A percentile compares a stretch with the other conserved stretches of the same genome.
These are phyloP conservation scores for Notolabrus celidotus DNA, from an alignment of 2,797 vertebrate species.

Conservation along the genomic window DNA sequence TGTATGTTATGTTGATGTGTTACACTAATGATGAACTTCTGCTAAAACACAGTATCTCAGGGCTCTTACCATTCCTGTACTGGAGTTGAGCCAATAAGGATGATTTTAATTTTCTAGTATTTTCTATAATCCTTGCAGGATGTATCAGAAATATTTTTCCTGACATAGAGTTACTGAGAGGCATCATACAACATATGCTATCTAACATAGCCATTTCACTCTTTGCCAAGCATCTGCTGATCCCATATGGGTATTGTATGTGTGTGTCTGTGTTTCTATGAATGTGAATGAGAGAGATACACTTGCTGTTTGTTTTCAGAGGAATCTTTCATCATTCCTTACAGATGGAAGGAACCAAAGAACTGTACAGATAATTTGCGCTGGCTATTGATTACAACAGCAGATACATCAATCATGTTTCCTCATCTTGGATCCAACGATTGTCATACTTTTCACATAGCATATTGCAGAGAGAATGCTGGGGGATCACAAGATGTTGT, in stretches of 20 bases:
- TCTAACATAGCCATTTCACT: constrained; percentile 76
- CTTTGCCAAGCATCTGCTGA: constrained; percentile 81
- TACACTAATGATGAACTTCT: constrained; percentile 12
- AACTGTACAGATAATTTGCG: constrained; percentile 70
- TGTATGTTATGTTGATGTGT: background rate
- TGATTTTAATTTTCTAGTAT: constrained; percentile 31
- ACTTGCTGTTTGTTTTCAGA: constrained; percentile 65
- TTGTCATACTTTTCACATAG: constrained; percentile 38
- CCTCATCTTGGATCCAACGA: constrained; percentile 39
- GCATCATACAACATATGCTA: constrained; percentile 75
- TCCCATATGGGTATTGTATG: constrained; percentile 79
- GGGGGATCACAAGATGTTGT: constrained; percentile 39
- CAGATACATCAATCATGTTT: constrained; percentile 69
- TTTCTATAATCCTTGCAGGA: constrained; percentile 55
- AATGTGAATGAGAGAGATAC: constrained; percentile 41
- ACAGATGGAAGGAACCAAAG: constrained; percentile 67
- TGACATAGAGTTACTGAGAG: constrained; percentile 65
- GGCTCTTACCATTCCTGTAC: constrained; percentile 7
- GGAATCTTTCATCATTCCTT: constrained; percentile 72
- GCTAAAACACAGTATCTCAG: constrained; percentile 4
- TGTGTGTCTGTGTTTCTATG: constrained; percentile 37
- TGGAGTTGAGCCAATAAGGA: constrained; percentile 4
- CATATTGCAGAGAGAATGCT: constrained; percentile 32
- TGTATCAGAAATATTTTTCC: constrained; percentile 70
- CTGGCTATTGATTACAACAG: constrained; percentile 74